Base-by-base conservation (phyloP, 2,888 invertebrate genomes). In the Synergus gifuensis region DNA sequence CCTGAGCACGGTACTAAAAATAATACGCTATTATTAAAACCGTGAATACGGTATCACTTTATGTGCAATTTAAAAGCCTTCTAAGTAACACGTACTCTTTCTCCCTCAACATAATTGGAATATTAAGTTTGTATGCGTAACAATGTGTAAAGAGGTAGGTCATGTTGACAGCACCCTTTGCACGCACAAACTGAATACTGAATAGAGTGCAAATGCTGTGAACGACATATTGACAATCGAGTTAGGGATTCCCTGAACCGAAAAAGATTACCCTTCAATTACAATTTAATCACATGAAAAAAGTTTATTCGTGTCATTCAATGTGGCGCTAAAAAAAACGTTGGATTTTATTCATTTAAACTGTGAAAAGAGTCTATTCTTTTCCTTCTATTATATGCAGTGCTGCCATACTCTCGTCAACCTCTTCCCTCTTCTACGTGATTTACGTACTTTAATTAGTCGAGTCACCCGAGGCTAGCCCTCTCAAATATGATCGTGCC, bases 381-480 rank as follows among this genome's bases (percentile, higher is more conserved):
- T 12, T 44, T 54, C 8, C 28, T 73, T 9, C 49, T 11, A 69
- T 69, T 49, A 16, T 36, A 49, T 49, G 11, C 73, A 73, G 54
- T 28, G n/a, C 73, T 54, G 36, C 36, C 49, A 73, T 54, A 73
- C 81, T 85, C 85, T 83, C 83, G 84, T 87, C 85, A 84, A 79
- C 83, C 83, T 83, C 82, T 81, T 81, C 85, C 83, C 81, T 81
- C 69, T 67, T 83, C 76, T 83, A 80, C 83, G 83, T 87, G 86
- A 88, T 88, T 88, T 88, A 88, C 85, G 86, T 84, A 82, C 86
- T 88, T 88, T 88, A 88, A 88, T 88, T 88, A 88, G 88, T 84
- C 83, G 76, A 81, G 84, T 81, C 79, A 82, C 84, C 84, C 79
- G 80, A 81, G 82, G 83, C 84, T 78, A 79, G 81, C 22, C 78